A percentile compares a stretch with the other conserved stretches of the same genome.
phyloP scores from a whole-genome alignment of 2,113 vertebrate species.

The Leptobrachium leishanense region DNA sequence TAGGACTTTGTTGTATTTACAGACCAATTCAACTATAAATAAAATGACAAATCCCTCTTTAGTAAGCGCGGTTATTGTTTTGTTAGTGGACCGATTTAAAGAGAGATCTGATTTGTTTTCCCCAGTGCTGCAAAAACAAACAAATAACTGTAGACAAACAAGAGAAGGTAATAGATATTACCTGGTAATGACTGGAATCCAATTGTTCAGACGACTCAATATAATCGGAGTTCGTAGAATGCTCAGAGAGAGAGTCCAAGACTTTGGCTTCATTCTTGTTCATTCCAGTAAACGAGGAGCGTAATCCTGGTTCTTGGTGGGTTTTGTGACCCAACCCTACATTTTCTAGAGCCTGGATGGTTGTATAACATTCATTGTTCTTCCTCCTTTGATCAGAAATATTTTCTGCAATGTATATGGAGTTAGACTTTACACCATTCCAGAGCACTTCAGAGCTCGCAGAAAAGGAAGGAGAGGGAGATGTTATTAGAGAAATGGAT shows the following conservation, averaged over 20 bases:
- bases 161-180: constrained; percentile 14
- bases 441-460: background rate
- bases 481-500: background rate
- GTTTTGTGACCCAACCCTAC: background rate
- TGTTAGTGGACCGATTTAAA: no score
- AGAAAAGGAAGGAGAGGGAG: background rate
- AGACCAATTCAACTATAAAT: no score
- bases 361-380: background rate
- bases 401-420: constrained; percentile 24
- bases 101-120: no score
- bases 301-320: no score
- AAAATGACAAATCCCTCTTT: no score
- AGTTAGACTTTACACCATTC: background rate
- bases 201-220: background rate
- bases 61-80: no score
- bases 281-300: background rate
- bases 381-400: background rate
- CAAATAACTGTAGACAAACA: background rate
- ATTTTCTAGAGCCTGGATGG: background rate
- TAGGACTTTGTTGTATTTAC: no score
- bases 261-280: background rate
- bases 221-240: background rate
- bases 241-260: background rate
- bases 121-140: no score
- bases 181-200: constrained; percentile 15